Evolutionary conservation across 2,888 invertebrate species (phyloP).

Genomic region (Caenorhabditis sp.): DNA sequence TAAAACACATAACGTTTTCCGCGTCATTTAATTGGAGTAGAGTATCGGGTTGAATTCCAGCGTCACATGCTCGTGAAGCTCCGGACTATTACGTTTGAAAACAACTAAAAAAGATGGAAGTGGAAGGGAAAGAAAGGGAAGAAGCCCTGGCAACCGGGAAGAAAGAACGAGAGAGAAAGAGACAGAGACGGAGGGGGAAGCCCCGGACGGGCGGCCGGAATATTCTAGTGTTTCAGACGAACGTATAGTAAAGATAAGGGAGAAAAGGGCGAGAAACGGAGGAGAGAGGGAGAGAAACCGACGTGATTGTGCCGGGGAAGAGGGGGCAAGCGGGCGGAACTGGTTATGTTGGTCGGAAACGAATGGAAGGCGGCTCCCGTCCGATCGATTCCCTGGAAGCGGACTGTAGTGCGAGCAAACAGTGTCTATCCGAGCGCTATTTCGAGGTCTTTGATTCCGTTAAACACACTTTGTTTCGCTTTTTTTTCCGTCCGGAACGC

Average conservation of each 20-base stretch:
- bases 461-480: conserved; percentile 25
- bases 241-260: conserved; percentile 30
- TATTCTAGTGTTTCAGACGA: conserved; percentile 10
- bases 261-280: background rate
- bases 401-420: conserved; percentile 22
- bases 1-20: background rate
- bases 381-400: conserved; percentile 19
- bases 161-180: conserved; percentile 8
- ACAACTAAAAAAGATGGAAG: background rate
- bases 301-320: conserved; percentile 5
- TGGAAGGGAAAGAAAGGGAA: background rate
- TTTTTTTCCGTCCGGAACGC: conserved; percentile 1
- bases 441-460: background rate
- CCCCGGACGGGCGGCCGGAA: background rate
- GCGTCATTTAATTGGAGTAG: background rate
- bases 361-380: conserved; percentile 6
- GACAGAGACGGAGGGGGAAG: background rate
- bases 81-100: background rate
- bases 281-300: conserved; percentile 8
- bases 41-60: background rate
- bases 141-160: background rate
- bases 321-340: background rate
- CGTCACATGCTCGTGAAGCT: background rate
- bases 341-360: conserved; percentile 9
- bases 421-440: conserved; percentile 8